phyloP scores from a whole-genome alignment of 2,113 vertebrate genomes.

The Hydrochoerus hydrochaeris region DNA sequence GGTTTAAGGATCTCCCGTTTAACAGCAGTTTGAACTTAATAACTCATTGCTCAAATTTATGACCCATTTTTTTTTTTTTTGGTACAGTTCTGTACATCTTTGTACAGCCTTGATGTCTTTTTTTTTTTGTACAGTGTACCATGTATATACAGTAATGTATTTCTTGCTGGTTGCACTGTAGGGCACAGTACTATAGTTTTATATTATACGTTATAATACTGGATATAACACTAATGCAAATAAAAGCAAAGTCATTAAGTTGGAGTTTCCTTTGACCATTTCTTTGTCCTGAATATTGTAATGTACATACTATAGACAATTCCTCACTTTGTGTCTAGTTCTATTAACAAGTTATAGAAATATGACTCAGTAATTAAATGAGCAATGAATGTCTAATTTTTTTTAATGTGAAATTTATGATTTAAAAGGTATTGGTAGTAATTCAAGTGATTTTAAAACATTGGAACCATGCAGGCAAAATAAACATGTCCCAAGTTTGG shows the following conservation, averaged over 20 bases:
- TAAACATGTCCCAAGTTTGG: neutral
- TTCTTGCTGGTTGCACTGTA: neutral
- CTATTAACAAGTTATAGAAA: neutral
- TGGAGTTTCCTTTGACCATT: neutral
- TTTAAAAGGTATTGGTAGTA: neutral
- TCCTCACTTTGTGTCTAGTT: neutral
- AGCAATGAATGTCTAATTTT: neutral
- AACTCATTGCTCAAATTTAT: neutral
- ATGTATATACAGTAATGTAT: neutral
- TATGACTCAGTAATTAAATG: neutral
- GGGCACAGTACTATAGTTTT: neutral
- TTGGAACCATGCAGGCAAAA: neutral
- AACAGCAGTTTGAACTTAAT: neutral
- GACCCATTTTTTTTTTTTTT: neutral
- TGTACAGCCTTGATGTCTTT: neutral
- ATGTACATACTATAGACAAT: neutral
- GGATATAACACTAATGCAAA: neutral
- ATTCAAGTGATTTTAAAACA: constrained; percentile 45
- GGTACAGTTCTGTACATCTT: neutral
- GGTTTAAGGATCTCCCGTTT: neutral
- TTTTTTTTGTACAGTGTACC: neutral
- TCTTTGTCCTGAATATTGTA: neutral
- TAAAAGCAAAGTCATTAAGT: too few species aligned
- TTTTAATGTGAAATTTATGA: constrained; percentile 23
- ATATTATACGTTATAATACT: neutral